A percentile compares a stretch with the other conserved stretches of the same genome.
phyloP scores from a whole-genome alignment of 2,797 vertebrate species.

The Sternarchorhynchus goeldii region DNA sequence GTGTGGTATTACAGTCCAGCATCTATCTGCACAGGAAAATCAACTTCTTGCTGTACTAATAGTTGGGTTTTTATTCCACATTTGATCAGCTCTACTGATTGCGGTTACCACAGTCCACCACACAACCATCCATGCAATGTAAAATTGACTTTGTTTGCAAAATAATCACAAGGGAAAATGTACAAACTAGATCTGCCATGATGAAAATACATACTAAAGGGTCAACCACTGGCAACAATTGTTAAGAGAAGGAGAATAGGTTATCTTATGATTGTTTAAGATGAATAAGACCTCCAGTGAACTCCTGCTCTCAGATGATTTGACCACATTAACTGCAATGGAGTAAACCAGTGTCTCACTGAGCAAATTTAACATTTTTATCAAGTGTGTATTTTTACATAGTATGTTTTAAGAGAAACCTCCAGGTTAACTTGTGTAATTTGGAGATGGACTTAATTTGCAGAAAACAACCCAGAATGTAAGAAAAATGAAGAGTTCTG shows the following conservation, averaged over 20 bases:
- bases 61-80: neutral
- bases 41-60: neutral
- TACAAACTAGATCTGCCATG: conserved; percentile 1
- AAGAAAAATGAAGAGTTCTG: neutral
- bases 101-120: neutral
- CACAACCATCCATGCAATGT: neutral
- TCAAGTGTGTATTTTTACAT: neutral
- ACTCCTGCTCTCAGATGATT: neutral
- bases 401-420: neutral
- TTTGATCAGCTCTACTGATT: neutral
- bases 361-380: neutral
- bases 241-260: neutral
- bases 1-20: neutral
- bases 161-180: conserved; percentile 11
- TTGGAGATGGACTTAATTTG: neutral
- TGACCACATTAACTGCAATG: neutral
- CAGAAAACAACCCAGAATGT: neutral
- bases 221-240: neutral
- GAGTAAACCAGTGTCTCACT: neutral
- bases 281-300: conserved; percentile 1
- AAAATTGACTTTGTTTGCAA: neutral
- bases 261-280: neutral
- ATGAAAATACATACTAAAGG: neutral
- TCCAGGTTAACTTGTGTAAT: neutral
- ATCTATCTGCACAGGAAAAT: neutral